phyloP scores from a whole-genome alignment of 2,113 vertebrate species.

The Dendropsophus ebraccatus region DNA sequence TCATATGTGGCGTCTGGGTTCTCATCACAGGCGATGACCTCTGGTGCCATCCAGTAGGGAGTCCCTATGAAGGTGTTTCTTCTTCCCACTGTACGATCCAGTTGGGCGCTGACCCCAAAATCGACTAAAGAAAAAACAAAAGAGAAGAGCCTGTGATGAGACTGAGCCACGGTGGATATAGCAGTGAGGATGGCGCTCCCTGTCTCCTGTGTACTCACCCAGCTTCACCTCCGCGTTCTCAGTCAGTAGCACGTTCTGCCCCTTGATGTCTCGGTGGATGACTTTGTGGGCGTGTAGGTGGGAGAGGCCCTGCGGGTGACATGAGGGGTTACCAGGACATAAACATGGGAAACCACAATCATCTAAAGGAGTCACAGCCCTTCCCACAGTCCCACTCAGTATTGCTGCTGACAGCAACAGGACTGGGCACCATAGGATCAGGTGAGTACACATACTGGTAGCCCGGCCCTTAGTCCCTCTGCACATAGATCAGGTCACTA shows the following conservation, averaged over 20 bases:
- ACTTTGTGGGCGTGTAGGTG: constrained; percentile 92
- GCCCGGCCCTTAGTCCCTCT: too few species aligned
- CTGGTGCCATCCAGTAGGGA: constrained; percentile 94
- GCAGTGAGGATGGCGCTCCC: too few species aligned
- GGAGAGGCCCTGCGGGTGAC: constrained; percentile 80
- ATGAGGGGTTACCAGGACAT: neutral
- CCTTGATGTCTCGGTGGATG: constrained; percentile 94
- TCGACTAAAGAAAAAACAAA: constrained; percentile 75
- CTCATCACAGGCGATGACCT: constrained; percentile 93
- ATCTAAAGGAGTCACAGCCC: too few species aligned
- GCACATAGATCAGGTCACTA: too few species aligned
- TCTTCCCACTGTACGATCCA: constrained; percentile 89
- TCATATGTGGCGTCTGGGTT: constrained; percentile 93
- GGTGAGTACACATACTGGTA: too few species aligned
- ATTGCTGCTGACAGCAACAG: too few species aligned
- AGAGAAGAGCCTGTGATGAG: neutral
- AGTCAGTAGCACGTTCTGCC: constrained; percentile 90
- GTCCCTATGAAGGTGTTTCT: constrained; percentile 94
- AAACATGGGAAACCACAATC: too few species aligned
- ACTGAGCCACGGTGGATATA: too few species aligned
- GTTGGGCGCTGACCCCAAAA: constrained; percentile 91
- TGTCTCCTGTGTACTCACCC: constrained; percentile 75
- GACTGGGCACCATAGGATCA: too few species aligned
- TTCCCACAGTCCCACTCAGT: too few species aligned
- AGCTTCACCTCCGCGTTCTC: constrained; percentile 94